These are phyloP conservation scores for Chaetodon auriga DNA, from an alignment of 2,113 vertebrate species.

Conservation along the genomic window DNA sequence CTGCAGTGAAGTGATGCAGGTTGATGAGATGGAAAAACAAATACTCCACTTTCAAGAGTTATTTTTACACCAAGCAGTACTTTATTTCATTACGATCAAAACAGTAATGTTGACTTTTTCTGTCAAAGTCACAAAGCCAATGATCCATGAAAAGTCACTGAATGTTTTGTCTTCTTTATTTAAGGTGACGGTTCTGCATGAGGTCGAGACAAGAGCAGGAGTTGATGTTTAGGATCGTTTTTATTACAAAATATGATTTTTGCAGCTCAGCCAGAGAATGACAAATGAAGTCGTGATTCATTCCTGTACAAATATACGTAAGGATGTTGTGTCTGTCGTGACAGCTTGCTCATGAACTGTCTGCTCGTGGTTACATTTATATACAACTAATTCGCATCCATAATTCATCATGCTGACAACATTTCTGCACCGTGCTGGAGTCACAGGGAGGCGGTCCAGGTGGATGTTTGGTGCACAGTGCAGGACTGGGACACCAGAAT, in stretches of 20 bases:
- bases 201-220: not conserved
- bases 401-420: too few relatives aligned
- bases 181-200: not conserved
- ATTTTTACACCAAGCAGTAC: not conserved
- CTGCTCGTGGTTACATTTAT: too few relatives aligned
- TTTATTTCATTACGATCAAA: not conserved
- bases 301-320: not conserved
- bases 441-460: too few relatives aligned
- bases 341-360: not conserved
- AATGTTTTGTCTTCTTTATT: not conserved
- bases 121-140: not conserved
- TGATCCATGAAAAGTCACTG: not conserved
- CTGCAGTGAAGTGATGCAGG: not conserved
- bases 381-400: too few relatives aligned
- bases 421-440: too few relatives aligned
- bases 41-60: not conserved
- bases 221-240: not conserved
- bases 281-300: not conserved
- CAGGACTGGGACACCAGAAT: too few relatives aligned
- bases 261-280: not conserved
- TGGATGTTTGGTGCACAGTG: too few relatives aligned
- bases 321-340: not conserved
- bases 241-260: not conserved
- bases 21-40: not conserved
- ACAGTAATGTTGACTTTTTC: not conserved